Conservation (phyloP, 2,888 invertebrate species). For the Didymodactylos carnosus region DNA sequence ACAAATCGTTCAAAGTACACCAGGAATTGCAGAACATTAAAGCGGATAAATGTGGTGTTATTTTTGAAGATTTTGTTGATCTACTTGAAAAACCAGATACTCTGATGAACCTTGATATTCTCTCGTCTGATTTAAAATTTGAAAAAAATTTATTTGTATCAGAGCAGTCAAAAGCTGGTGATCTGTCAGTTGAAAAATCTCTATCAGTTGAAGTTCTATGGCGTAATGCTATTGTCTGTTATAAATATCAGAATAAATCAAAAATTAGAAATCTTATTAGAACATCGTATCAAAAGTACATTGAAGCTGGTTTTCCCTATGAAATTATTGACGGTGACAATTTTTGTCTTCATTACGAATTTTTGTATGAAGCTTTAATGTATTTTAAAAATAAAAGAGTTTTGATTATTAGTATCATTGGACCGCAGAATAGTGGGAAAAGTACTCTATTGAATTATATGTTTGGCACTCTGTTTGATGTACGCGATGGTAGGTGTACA, state of each 20-base stretch:
- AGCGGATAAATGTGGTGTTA: too few species aligned
- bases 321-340: not conserved
- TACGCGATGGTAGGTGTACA: not conserved
- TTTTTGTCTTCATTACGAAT: not conserved
- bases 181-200: not conserved
- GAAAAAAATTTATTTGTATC: not conserved
- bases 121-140: not conserved
- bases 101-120: not conserved
- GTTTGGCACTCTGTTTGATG: not conserved
- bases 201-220: not conserved
- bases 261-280: not conserved
- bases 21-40: too few species aligned
- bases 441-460: conserved; percentile 36
- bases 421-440: conserved; percentile 85
- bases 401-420: conserved; percentile 44
- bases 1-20: too few species aligned
- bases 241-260: not conserved
- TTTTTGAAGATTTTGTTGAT: too few species aligned
- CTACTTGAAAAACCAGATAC: too few species aligned
- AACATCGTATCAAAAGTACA: not conserved
- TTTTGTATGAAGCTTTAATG: not conserved
- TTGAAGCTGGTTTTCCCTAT: not conserved
- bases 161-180: not conserved
- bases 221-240: not conserved
- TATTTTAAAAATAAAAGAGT: not conserved